phyloP scores from a whole-genome alignment of 2,113 vertebrate genomes.

The Tympanuchus pallidicinctus region DNA sequence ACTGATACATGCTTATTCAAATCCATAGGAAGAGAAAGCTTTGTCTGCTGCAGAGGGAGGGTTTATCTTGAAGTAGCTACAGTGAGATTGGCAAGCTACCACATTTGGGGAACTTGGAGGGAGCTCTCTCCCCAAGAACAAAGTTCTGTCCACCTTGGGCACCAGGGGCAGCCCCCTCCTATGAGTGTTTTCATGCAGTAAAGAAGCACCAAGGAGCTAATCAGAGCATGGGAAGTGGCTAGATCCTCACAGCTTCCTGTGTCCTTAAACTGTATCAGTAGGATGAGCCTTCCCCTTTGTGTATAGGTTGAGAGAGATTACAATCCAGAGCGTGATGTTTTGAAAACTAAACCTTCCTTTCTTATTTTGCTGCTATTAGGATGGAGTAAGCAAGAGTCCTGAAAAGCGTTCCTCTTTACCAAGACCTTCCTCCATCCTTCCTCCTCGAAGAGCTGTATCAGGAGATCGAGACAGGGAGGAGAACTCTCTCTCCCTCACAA shows the following conservation, averaged over 20 bases:
- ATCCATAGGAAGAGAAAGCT: background rate
- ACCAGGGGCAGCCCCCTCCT: background rate
- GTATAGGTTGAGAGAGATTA: background rate
- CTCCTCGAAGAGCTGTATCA: constrained; percentile 84
- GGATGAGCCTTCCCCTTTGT: background rate
- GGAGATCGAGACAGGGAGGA: constrained; percentile 91
- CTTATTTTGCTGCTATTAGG: constrained; percentile 77
- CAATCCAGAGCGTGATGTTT: background rate
- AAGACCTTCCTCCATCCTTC: constrained; percentile 89
- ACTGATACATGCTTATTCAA: background rate
- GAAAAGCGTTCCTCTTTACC: constrained; percentile 92
- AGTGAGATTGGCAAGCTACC: background rate
- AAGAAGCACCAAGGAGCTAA: background rate
- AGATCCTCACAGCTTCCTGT: background rate
- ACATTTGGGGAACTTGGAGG: background rate
- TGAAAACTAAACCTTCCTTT: background rate
- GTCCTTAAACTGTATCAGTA: background rate
- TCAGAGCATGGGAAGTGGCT: background rate
- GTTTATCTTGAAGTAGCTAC: background rate
- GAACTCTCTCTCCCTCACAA: constrained; percentile 92
- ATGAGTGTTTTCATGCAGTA: background rate
- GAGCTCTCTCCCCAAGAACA: background rate
- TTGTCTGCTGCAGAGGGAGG: background rate
- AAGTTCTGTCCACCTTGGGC: background rate
- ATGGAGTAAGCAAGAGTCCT: constrained; percentile 90